Conservation (phyloP, 2,797 vertebrate species). For the Takifugu rubripes region DNA sequence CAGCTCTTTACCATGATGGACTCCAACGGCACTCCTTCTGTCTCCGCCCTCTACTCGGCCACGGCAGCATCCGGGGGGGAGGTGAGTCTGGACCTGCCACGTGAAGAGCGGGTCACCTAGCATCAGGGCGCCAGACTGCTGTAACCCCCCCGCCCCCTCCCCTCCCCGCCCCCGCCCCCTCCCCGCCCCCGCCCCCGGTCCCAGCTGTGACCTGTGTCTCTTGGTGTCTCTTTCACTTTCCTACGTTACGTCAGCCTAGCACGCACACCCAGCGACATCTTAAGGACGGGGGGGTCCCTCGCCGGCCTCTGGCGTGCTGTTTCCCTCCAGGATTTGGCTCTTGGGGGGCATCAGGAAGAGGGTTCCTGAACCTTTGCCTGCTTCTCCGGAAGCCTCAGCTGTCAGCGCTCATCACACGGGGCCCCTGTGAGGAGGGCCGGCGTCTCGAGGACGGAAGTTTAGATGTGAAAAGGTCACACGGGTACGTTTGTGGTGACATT, state of each 20-base stretch:
- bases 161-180: too few species aligned
- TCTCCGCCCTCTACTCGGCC: slow-evolving; percentile 62
- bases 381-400: slow-evolving; percentile 17
- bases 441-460: slow-evolving; percentile 34
- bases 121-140: slow-evolving; percentile 27
- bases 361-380: slow-evolving; percentile 24
- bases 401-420: slow-evolving; percentile 25
- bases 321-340: slow-evolving; percentile 31
- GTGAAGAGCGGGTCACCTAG: slow-evolving; percentile 66
- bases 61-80: slow-evolving; percentile 63
- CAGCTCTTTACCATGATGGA: slow-evolving; percentile 77
- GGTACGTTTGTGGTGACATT: slow-evolving; percentile 27
- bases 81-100: slow-evolving; percentile 75
- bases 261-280: slow-evolving; percentile 50
- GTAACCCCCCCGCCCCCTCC: slow-evolving; percentile 21
- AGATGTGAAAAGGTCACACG: slow-evolving; percentile 42
- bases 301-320: slow-evolving; percentile 42
- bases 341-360: slow-evolving; percentile 56
- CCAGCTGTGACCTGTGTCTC: slow-evolving; percentile 34
- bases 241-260: slow-evolving; percentile 56
- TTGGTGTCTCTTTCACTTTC: slow-evolving; percentile 35
- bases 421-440: slow-evolving; percentile 22
- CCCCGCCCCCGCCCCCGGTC: too few species aligned
- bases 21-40: slow-evolving; percentile 59
- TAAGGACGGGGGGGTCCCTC: slow-evolving; percentile 41